Percentiles rank a stretch among this genome's conserved stretches.
Evolutionary conservation across 2,113 vertebrate species (phyloP).

Genomic region (Mus pahari): DNA sequence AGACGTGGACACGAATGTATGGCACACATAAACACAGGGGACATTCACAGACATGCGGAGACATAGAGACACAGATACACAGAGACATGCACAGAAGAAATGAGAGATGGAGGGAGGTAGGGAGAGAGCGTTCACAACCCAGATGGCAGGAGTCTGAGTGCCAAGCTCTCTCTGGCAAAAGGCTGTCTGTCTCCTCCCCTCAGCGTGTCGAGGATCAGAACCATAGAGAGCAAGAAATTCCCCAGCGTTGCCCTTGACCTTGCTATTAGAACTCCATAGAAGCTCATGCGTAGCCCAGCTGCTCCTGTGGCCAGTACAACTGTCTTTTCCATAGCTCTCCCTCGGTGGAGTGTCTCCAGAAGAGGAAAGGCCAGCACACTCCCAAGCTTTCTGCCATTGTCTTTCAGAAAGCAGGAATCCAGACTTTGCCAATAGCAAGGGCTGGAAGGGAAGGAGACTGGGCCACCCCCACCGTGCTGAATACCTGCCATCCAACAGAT

Average conservation of each 20-base stretch:
- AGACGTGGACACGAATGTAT: not conserved
- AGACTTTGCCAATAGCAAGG: not conserved
- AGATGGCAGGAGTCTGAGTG: constrained; percentile 53
- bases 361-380: not conserved
- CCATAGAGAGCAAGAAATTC: constrained; percentile 24
- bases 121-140: constrained; percentile 32
- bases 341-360: not conserved
- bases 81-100: not conserved
- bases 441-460: constrained; percentile 19
- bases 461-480: not conserved
- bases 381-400: not conserved
- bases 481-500: not conserved
- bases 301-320: not conserved
- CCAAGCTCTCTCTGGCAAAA: constrained; percentile 66
- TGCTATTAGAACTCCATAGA: not conserved
- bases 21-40: not conserved
- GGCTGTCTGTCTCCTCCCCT: not conserved
- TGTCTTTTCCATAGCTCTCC: not conserved
- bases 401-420: not conserved
- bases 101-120: not conserved
- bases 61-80: not conserved
- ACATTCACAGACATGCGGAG: not conserved
- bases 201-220: constrained; percentile 35
- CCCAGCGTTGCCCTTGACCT: not conserved
- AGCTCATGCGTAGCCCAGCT: not conserved